Conservation (phyloP, 2,888 invertebrate species). For the Pachliopta kotzebuea region DNA sequence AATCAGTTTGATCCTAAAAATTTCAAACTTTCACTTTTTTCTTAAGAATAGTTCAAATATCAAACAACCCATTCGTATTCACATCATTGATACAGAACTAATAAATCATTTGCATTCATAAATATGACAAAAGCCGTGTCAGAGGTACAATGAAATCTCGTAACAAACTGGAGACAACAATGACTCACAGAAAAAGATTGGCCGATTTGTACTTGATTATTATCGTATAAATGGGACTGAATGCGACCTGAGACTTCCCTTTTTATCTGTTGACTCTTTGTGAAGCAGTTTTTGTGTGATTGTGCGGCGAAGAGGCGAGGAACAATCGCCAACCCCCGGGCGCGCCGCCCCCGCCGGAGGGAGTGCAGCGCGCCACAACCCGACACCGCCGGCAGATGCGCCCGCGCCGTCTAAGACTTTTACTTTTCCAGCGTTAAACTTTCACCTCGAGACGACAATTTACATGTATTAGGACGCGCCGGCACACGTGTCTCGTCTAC, state of each 20-base stretch:
- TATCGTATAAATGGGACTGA: slow-evolving; percentile 56
- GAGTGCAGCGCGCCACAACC: slow-evolving; percentile 57
- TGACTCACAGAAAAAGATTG: slow-evolving; percentile 59
- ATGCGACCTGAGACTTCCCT: slow-evolving; percentile 47
- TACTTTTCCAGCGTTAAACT: slow-evolving; percentile 74
- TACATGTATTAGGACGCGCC: slow-evolving; percentile 55
- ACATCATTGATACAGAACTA: slow-evolving; percentile 33
- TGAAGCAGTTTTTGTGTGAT: slow-evolving; percentile 38
- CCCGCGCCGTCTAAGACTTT: slow-evolving; percentile 62
- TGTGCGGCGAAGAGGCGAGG: slow-evolving; percentile 52
- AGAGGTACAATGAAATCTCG: slow-evolving; percentile 60
- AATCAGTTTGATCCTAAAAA: not conserved
- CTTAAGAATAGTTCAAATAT: not conserved
- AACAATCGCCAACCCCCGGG: slow-evolving; percentile 59
- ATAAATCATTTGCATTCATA: slow-evolving; percentile 63
- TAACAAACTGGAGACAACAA: slow-evolving; percentile 43
- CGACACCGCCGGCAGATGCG: slow-evolving; percentile 62
- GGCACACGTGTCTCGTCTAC: slow-evolving; percentile 43
- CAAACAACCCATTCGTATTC: slow-evolving; percentile 27
- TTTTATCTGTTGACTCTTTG: slow-evolving; percentile 53
- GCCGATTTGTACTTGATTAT: slow-evolving; percentile 67
- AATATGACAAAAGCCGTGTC: slow-evolving; percentile 52
- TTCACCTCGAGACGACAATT: slow-evolving; percentile 74
- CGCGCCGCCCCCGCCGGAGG: slow-evolving; percentile 48
- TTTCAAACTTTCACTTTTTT: not conserved